These are phyloP conservation scores for Agelaius tricolor DNA, from an alignment of 2,113 vertebrate species.

Conservation along the genomic window DNA sequence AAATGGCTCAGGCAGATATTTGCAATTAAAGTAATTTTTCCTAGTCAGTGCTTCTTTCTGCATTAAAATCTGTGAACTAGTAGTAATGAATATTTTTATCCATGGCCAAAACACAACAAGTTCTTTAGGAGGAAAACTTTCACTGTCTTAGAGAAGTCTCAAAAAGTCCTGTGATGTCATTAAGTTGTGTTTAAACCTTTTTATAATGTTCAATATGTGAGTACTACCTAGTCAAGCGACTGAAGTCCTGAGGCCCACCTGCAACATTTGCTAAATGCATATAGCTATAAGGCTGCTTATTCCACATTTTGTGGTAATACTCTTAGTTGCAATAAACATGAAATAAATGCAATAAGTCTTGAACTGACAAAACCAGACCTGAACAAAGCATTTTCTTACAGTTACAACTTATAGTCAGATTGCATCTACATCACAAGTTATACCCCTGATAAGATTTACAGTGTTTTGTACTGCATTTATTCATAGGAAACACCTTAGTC, in stretches of 20 bases:
- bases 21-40: conserved; percentile 21
- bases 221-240: not conserved
- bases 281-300: not conserved
- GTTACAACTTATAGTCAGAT: not conserved
- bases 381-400: not conserved
- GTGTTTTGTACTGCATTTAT: not conserved
- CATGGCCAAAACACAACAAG: not conserved
- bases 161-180: not conserved
- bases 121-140: not conserved
- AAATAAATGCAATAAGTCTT: not conserved
- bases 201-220: not conserved
- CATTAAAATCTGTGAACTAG: not conserved
- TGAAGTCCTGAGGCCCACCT: not conserved
- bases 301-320: not conserved
- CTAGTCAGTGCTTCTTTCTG: not conserved
- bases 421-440: not conserved
- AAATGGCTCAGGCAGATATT: not conserved
- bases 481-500: not conserved
- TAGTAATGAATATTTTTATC: not conserved
- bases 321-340: not conserved
- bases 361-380: not conserved
- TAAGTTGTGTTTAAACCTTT: not conserved
- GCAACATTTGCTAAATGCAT: not conserved
- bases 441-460: not conserved
- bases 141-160: not conserved